A percentile compares a stretch with the other conserved stretches of the same genome.
These are phyloP conservation scores for Oryzias woworae DNA, from an alignment of 2,113 vertebrate species.

Conservation along the genomic window DNA sequence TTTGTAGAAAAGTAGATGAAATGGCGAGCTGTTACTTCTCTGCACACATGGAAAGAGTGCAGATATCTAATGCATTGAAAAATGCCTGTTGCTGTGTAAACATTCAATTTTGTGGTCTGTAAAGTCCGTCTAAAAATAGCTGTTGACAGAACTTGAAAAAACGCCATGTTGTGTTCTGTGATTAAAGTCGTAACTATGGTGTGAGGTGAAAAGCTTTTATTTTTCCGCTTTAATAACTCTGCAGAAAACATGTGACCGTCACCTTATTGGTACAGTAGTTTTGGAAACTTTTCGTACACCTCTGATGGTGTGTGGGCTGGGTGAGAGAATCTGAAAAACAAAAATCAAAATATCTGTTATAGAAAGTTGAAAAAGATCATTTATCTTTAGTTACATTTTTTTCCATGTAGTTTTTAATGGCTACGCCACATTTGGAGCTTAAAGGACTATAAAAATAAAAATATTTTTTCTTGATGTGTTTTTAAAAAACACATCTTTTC, in stretches of 20 bases:
- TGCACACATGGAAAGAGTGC: constrained; percentile 31
- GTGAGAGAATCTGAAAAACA: constrained; percentile 13
- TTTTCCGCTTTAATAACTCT: constrained; percentile 21
- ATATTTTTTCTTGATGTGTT: no score
- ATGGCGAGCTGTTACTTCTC: constrained; percentile 30
- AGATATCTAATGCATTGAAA: constrained; percentile 64
- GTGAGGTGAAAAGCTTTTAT: constrained; percentile 31
- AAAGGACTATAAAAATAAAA: no score
- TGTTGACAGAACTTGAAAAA: constrained; percentile 52
- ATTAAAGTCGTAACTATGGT: constrained; percentile 51
- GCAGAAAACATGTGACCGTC: constrained; percentile 47
- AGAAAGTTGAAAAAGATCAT: no score
- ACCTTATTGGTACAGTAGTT: constrained; percentile 44
- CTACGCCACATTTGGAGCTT: no score
- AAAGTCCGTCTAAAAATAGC: constrained; percentile 62
- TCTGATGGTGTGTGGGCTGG: constrained; percentile 16
- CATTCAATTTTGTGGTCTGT: constrained; percentile 57
- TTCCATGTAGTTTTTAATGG: no score
- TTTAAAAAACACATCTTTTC: no score
- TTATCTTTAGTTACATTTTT: no score
- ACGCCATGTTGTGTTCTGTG: constrained; percentile 64
- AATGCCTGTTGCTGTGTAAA: constrained; percentile 39
- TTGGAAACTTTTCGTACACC: constrained; percentile 14
- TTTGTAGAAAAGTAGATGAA: constrained; percentile 16
- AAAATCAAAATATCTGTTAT: no score